Conservation (phyloP, 1,140 invertebrate genomes). For the Mya arenaria region DNA sequence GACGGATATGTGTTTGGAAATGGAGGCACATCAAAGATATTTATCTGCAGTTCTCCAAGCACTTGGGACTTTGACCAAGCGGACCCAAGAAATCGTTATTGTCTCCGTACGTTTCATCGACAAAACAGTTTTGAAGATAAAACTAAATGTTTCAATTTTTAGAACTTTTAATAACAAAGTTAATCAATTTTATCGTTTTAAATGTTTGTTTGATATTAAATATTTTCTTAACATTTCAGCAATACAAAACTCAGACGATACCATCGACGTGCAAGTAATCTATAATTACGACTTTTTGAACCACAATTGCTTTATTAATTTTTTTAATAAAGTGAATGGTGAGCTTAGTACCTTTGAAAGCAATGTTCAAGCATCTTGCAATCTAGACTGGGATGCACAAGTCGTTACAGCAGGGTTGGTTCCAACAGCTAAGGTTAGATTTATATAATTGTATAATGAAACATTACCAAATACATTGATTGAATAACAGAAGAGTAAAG, state of each 20-base stretch:
- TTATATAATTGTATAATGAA: no score
- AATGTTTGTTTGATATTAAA: background rate
- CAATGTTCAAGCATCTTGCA: no score
- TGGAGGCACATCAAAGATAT: slow-evolving; percentile 6
- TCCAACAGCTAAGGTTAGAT: no score
- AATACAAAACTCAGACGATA: background rate
- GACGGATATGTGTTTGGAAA: background rate
- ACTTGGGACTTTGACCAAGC: background rate
- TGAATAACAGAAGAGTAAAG: no score
- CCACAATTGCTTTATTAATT: no score
- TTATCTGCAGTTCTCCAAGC: background rate
- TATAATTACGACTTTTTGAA: no score
- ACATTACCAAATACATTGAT: no score
- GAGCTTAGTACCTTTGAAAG: no score
- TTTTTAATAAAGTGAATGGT: no score
- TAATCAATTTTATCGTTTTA: background rate
- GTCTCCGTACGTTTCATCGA: background rate
- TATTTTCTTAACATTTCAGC: background rate
- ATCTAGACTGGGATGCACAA: no score
- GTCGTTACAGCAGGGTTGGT: no score
- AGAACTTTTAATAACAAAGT: background rate
- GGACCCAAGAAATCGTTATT: background rate
- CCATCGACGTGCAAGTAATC: background rate
- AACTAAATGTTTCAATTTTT: background rate
- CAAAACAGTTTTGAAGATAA: background rate